Base-by-base conservation (phyloP, 2,888 invertebrate species). In the Trichogramma dendrolimi region DNA sequence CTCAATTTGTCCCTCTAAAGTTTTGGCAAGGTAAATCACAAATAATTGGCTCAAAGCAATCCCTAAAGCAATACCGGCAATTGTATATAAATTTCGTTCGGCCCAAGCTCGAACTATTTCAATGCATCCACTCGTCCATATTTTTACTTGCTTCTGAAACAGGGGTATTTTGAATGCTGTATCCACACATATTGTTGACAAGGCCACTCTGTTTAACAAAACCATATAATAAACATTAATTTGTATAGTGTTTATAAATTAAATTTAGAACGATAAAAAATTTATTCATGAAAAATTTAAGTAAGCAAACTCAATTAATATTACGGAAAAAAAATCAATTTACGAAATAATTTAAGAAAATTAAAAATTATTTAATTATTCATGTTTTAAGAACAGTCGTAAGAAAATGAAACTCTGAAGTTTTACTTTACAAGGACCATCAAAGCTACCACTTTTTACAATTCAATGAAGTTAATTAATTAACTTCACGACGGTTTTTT, bases 121-220 rank as follows among this genome's bases (percentile, higher is more conserved):
- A 71, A 94, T 93, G 72, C 94, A 94, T 0, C 94, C 94, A 65
- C 89, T 90, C 0, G 94, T 94, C 92, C 92, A 94, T 0, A 95
- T 91, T 90, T 75, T 94, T 93, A 71, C 91, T 89, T 0, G 93
- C 93, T 76, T 94, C 93, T 0, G 92, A 91, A 75, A 91, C 92
- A 5, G 92, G 88, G 70, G 89, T 85, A 68, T 87, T 90, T 79
- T 94, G 94, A 10, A 91, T 91, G 0, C 91, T 91, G 76, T 94
- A 93, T 0, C 94, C 94, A 74, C 94, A 94, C 94, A 94, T 94
- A 64, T 93, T 89, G 74, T 94, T 94, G 61, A 94, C 90, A 43
- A 94, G 82, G 5, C 92, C 91, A 50, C 92, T 83, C 84, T 84
- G 74, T 40, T 2, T 27, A 27, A 27, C 27, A 27, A 3, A 27